Evolutionary conservation across 2,797 vertebrate species (phyloP).

Genomic region (Petrocephalus schoutedeni): DNA sequence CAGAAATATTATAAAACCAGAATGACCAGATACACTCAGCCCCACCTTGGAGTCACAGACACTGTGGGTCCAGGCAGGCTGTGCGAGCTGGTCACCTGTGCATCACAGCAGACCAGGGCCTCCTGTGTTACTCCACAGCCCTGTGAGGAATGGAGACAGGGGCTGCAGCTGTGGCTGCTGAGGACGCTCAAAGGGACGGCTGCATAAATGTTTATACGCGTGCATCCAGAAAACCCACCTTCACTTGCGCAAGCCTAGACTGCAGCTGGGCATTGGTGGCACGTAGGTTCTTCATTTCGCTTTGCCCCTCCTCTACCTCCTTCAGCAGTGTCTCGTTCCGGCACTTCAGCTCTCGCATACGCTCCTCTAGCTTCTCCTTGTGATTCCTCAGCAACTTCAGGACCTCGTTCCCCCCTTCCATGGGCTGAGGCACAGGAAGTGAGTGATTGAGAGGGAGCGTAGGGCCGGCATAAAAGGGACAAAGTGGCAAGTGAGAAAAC

Average conservation of each 20-base stretch:
- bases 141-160: slow-evolving; percentile 36
- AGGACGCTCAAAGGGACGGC: not conserved
- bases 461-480: not conserved
- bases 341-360: slow-evolving; percentile 56
- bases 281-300: slow-evolving; percentile 52
- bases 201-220: not conserved
- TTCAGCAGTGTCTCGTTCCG: slow-evolving; percentile 64
- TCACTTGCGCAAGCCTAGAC: slow-evolving; percentile 51
- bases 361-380: slow-evolving; percentile 66
- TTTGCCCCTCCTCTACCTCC: slow-evolving; percentile 54
- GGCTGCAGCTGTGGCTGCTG: slow-evolving; percentile 37
- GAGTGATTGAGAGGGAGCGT: too few relatives aligned
- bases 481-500: not conserved
- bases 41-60: not conserved
- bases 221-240: slow-evolving; percentile 42
- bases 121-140: slow-evolving; percentile 51
- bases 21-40: not conserved
- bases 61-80: slow-evolving; percentile 22
- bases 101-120: slow-evolving; percentile 53
- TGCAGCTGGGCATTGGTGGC: slow-evolving; percentile 56
- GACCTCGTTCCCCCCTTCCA: slow-evolving; percentile 59
- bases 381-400: slow-evolving; percentile 63
- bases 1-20: not conserved
- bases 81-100: slow-evolving; percentile 56
- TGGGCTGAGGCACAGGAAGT: slow-evolving; percentile 42